Evolutionary conservation across 92 coral and sea anemone genomes (phyloP).

Genomic region (Virgularia gustaviana): DNA sequence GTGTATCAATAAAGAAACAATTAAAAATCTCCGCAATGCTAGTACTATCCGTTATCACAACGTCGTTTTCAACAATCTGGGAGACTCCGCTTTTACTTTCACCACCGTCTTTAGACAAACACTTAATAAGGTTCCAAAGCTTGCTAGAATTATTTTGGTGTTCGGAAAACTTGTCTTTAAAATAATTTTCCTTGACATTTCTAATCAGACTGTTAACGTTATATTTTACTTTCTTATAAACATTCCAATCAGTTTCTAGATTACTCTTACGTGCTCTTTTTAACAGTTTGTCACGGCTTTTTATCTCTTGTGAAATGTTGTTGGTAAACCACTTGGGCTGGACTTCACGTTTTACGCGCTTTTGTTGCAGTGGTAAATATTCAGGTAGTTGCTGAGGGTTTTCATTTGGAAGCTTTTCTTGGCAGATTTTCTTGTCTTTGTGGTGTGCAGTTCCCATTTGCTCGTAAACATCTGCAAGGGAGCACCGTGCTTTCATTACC

Average conservation of each 20-base stretch:
- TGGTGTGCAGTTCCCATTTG: too few relatives aligned
- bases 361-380: neutral
- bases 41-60: conserved; percentile 18
- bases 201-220: conserved; percentile 44
- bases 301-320: conserved; percentile 28
- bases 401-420: too few relatives aligned
- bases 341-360: neutral
- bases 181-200: conserved; percentile 42
- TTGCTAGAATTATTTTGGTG: conserved; percentile 50
- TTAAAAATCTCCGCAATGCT: conserved; percentile 2
- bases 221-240: conserved; percentile 34
- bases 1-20: neutral
- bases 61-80: conserved; percentile 13
- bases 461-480: too few relatives aligned
- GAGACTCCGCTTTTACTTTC: conserved; percentile 10
- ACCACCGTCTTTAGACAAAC: conserved; percentile 42
- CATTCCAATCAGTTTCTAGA: conserved; percentile 35
- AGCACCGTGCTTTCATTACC: too few relatives aligned
- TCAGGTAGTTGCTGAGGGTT: too few relatives aligned
- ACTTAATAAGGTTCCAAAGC: conserved; percentile 58
- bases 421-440: too few relatives aligned
- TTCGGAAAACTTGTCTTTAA: conserved; percentile 30
- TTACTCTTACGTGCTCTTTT: conserved; percentile 36
- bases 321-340: conserved; percentile 55
- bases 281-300: conserved; percentile 26